A percentile compares a stretch with the other conserved stretches of the same genome.
Evolutionary conservation across 2,888 invertebrate species (phyloP).

Genomic region (Tenthredo mesomela): DNA sequence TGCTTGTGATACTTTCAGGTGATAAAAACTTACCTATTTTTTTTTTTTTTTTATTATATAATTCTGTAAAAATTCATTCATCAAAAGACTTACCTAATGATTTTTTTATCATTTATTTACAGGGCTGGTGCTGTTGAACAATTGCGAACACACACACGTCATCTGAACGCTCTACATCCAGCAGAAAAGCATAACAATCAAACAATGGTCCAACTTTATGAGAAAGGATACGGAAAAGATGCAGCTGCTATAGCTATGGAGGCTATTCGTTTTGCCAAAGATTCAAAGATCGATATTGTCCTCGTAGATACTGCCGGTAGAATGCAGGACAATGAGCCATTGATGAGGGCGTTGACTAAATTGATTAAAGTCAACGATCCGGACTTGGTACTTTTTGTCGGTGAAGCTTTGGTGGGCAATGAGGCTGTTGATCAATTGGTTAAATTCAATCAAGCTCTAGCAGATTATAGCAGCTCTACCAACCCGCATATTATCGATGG

Average conservation of each 20-base stretch:
- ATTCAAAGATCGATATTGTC: slow-evolving; percentile 92
- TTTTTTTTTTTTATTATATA: not conserved
- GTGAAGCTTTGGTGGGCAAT: slow-evolving; percentile 99
- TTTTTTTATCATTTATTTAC: not conserved
- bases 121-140: slow-evolving; percentile 99
- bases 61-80: not conserved
- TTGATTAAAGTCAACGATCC: slow-evolving; percentile 98
- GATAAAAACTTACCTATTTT: slow-evolving; percentile 49
- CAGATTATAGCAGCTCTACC: slow-evolving; percentile 88
- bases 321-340: slow-evolving; percentile 99
- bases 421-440: slow-evolving; percentile 99
- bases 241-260: slow-evolving; percentile 99
- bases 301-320: slow-evolving; percentile 99
- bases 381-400: slow-evolving; percentile 99
- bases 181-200: slow-evolving; percentile 84
- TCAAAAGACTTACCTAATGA: not conserved
- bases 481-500: slow-evolving; percentile 98
- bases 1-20: slow-evolving; percentile 97
- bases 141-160: slow-evolving; percentile 95
- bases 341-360: slow-evolving; percentile 98
- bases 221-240: slow-evolving; percentile 99
- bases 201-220: slow-evolving; percentile 96
- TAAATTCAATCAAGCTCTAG: slow-evolving; percentile 98
- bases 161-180: slow-evolving; percentile 96
- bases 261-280: slow-evolving; percentile 94